These are phyloP conservation scores for Ptychobarbus kaznakovi DNA, from an alignment of 2,797 vertebrate genomes.

Conservation along the genomic window DNA sequence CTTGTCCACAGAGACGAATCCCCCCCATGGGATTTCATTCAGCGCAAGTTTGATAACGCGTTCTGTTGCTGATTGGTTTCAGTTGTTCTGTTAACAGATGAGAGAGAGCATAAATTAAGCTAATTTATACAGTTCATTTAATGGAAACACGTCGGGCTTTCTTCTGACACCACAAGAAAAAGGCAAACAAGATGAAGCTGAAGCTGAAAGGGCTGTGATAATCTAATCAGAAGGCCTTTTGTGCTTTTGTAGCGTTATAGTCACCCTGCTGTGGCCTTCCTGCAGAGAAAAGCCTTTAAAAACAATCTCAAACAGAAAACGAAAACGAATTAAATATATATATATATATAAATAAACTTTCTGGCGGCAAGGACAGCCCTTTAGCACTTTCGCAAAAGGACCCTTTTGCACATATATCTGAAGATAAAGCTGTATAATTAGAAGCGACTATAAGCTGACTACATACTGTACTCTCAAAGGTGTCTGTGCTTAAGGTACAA, in stretches of 20 bases:
- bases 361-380: not conserved
- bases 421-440: slow-evolving; percentile 25
- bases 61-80: slow-evolving; percentile 26
- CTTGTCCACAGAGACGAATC: slow-evolving; percentile 6
- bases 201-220: slow-evolving; percentile 9
- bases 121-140: slow-evolving; percentile 14
- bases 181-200: not conserved
- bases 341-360: not conserved
- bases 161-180: slow-evolving; percentile 11
- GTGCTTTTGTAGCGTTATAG: slow-evolving; percentile 3
- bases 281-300: not conserved
- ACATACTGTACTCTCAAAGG: not conserved
- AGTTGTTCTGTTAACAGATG: slow-evolving; percentile 11
- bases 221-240: slow-evolving; percentile 21
- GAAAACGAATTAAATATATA: not conserved
- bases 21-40: slow-evolving; percentile 11
- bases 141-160: not conserved
- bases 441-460: not conserved
- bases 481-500: not conserved
- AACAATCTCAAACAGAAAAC: not conserved
- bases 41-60: slow-evolving; percentile 23
- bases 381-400: slow-evolving; percentile 5
- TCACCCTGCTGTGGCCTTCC: not conserved
- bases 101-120: slow-evolving; percentile 22
- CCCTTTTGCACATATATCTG: slow-evolving; percentile 9